A percentile compares a stretch with the other conserved stretches of the same genome.
These are phyloP conservation scores for Monomorium pharaonis DNA, from an alignment of 1,140 invertebrate species.

Conservation along the genomic window DNA sequence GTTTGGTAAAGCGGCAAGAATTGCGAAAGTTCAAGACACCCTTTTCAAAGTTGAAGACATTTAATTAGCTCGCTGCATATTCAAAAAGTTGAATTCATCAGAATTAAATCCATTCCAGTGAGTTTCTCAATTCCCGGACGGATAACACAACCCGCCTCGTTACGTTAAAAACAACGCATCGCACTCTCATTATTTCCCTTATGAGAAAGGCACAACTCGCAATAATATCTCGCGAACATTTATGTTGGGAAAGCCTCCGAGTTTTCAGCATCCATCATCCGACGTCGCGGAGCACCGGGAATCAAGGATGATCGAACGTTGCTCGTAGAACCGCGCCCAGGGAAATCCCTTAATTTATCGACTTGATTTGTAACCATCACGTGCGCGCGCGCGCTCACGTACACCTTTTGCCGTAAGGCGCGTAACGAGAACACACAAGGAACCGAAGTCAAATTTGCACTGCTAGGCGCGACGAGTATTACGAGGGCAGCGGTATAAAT, in stretches of 20 bases:
- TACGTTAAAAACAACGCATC: constrained; percentile 18
- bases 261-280: constrained; percentile 52
- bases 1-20: neutral
- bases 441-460: constrained; percentile 44
- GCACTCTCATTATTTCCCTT: constrained; percentile 11
- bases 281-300: constrained; percentile 1
- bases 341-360: constrained; percentile 55
- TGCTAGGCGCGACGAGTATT: neutral
- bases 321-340: constrained; percentile 26
- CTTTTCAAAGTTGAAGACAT: neutral
- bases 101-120: neutral
- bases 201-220: neutral
- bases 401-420: neutral
- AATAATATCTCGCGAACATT: constrained; percentile 41
- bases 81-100: neutral
- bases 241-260: neutral
- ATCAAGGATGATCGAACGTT: constrained; percentile 57
- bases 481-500: neutral
- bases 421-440: constrained; percentile 28
- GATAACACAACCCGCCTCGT: neutral
- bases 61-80: neutral
- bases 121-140: neutral
- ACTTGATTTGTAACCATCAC: constrained; percentile 52
- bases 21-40: neutral
- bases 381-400: neutral